phyloP scores from a whole-genome alignment of 2,113 vertebrate species.

The Arvicanthis niloticus region DNA sequence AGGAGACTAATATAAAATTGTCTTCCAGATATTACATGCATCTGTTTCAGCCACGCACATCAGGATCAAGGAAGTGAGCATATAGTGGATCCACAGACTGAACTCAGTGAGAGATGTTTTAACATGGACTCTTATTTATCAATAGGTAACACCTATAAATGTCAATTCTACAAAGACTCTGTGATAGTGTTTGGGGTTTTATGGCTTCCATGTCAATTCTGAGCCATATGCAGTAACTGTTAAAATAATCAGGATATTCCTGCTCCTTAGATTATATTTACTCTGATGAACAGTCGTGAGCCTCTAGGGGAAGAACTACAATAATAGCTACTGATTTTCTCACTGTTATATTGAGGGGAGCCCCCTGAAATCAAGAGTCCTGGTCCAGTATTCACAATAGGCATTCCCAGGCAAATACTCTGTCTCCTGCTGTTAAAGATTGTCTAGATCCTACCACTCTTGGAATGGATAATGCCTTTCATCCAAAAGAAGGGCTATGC shows the following conservation, averaged over 20 bases:
- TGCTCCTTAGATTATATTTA: background rate
- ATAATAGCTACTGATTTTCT: background rate
- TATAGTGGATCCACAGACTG: background rate
- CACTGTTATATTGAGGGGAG: background rate
- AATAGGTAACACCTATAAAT: background rate
- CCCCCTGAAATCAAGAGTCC: background rate
- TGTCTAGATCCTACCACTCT: background rate
- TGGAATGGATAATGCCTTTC: background rate
- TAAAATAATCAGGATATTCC: background rate
- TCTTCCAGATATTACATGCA: background rate
- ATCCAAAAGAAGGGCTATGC: background rate
- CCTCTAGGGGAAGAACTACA: background rate
- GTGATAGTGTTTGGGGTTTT: background rate
- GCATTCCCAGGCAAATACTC: background rate
- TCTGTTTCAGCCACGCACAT: background rate
- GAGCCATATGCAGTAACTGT: background rate
- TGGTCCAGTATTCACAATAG: background rate
- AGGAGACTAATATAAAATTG: background rate
- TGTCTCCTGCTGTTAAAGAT: background rate
- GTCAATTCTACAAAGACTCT: background rate
- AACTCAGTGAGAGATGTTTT: background rate
- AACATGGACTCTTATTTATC: background rate
- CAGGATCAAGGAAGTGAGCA: background rate
- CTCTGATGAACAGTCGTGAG: background rate
- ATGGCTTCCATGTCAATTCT: background rate